phyloP scores from a whole-genome alignment of 92 coral and sea anemone genomes.

The Zoanthus sociatus region DNA sequence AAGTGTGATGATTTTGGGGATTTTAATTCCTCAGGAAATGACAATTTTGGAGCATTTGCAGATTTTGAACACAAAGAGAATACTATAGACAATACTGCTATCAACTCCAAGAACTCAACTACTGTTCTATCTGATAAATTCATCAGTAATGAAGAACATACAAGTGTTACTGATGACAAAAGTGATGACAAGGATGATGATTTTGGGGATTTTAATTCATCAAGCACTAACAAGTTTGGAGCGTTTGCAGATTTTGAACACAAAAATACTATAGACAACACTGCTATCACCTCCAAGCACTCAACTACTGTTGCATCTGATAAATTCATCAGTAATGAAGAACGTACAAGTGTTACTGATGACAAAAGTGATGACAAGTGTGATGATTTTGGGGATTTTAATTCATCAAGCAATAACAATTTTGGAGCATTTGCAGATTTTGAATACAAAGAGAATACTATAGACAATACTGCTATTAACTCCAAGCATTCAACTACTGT shows the following conservation, averaged over 20 bases:
- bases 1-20: conserved; percentile 37
- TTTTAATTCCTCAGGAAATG: conserved; percentile 35
- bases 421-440: conserved; percentile 17
- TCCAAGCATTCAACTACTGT: neutral
- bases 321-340: neutral
- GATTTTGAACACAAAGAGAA: neutral
- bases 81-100: neutral
- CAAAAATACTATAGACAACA: neutral
- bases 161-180: neutral
- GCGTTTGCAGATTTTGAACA: neutral
- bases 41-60: conserved; percentile 23
- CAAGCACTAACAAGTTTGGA: conserved; percentile 23
- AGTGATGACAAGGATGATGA: neutral
- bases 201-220: conserved; percentile 55
- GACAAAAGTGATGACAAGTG: neutral
- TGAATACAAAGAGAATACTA: neutral
- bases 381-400: conserved; percentile 51
- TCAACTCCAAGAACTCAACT: neutral
- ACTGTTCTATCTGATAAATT: conserved; percentile 19
- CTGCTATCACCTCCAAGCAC: neutral
- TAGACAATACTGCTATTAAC: neutral
- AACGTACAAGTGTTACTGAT: neutral
- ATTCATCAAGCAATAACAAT: conserved; percentile 17
- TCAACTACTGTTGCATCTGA: conserved; percentile 1
- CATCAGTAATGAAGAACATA: neutral